Evolutionary conservation across 2,888 invertebrate genomes (phyloP).

Genomic region (Meghimatium bilineatum): DNA sequence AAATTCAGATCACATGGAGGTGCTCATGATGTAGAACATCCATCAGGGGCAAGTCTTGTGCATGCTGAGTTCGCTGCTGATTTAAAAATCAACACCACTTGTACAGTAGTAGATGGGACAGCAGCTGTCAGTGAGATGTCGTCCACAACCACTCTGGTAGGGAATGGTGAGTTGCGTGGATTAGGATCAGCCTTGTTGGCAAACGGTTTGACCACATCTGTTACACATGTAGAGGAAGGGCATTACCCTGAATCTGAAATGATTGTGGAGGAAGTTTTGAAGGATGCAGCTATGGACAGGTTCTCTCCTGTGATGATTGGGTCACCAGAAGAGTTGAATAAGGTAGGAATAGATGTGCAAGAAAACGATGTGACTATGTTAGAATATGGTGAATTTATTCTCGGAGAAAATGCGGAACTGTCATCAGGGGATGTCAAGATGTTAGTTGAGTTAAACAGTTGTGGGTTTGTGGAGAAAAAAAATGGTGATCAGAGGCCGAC

Average conservation of each 20-base stretch:
- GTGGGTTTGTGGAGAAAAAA: background rate
- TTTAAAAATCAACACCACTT: background rate
- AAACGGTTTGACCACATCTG: background rate
- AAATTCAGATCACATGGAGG: background rate
- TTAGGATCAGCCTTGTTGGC: background rate
- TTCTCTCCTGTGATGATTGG: too few species aligned
- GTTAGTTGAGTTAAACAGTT: background rate
- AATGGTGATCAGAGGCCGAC: background rate
- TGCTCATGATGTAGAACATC: background rate
- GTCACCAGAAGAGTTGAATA: background rate
- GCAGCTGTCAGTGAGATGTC: background rate
- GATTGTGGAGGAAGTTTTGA: background rate
- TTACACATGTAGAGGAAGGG: background rate
- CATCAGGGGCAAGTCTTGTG: background rate
- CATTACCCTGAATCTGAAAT: background rate
- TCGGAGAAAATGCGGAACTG: background rate
- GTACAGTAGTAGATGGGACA: background rate
- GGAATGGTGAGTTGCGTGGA: background rate
- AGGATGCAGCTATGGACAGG: conserved; percentile 7
- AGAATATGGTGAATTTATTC: background rate
- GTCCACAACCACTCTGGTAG: background rate
- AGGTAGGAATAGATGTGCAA: background rate
- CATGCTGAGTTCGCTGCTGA: background rate
- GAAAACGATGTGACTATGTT: background rate
- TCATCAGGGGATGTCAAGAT: background rate